Evolutionary conservation across 2,888 invertebrate genomes (phyloP), one percentile per base, ranked within the genome.

Genomic region (Chydorus sphaericus): DNA sequence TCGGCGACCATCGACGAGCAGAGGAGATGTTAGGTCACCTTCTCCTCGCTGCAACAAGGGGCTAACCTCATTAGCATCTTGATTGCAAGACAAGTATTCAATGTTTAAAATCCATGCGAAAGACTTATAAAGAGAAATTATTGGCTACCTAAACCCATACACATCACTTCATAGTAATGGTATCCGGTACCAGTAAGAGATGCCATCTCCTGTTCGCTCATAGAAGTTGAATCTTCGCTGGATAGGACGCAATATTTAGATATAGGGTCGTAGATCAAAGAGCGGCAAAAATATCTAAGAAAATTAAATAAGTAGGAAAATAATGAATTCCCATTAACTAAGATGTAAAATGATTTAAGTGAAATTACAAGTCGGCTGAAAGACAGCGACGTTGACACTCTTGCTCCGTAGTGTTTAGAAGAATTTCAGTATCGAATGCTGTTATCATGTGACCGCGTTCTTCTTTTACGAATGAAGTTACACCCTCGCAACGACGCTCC

Each of bases 311-410:
- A n/a, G n/a, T n/a, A n/a, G n/a, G n/a, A n/a, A n/a, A n/a, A n/a
- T n/a, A n/a, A n/a, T n/a, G n/a, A n/a, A n/a, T n/a, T n/a, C n/a
- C n/a, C n/a, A n/a, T n/a, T n/a, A n/a, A n/a, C n/a, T n/a, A n/a
- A n/a, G n/a, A n/a, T n/a, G n/a, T n/a, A n/a, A n/a, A n/a, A n/a
- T n/a, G n/a, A n/a, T n/a, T n/a, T n/a, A 55, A 20, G 23, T 55
- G 16, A 16, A 14, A 11, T 29, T 53, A 89, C 78, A 87, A 88
- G 69, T 89, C 88, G 14, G 88, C 87, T 57, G 85, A 75, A 39
- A 89, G 77, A 67, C 90, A 90, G 77, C 87, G 83, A 3, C 83
- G 81, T 69, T 89, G 88, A 65, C 90, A 90, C 72, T 90, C 89
- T 62, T 88, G 85, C 60, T 89, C 71, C 4, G 88, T 87, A 70